Evolutionary conservation across 2,888 invertebrate genomes (phyloP), one percentile per base, ranked within the genome.

Genomic region (Apotomis turbidana): DNA sequence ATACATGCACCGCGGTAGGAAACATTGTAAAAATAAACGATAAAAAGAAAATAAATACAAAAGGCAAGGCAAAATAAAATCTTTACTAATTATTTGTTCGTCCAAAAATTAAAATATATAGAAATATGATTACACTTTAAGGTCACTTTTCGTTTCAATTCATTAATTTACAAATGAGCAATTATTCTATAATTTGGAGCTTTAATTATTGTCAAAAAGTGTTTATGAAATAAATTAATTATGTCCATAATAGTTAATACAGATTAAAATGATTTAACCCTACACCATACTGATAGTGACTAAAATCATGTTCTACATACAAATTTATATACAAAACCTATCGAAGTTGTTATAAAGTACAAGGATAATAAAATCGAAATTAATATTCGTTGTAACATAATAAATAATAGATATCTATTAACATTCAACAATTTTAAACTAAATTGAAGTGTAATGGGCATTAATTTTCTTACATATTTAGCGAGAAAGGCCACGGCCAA

Each of bases 391-490:
- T 91, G 91, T 87, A 86, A 84, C 87, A 83, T 85, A 91, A 90
- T 89, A 89, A 91, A 90, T 90, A 88, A 89, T 88, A 89, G 77
- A 80, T 87, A 85, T 88, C 89, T 90, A 90, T 87, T 82, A 91
- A 92, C 87, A 87, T 88, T 91, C 90, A 92, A 92, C 91, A 87
- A 89, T 85, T 90, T 68, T 61, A 90, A 78, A 74, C 80, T 85
- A 76, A 76, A 74, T 74, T 74, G 74, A 85, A 87, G 85, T 82
- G 81, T 79, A 74, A 75, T 73, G 77, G 60, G 78, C 78, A 78
- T 79, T 77, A 79, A 64, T 6, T 44, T 69, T 38, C 13, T n/a
- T 51, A 27, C n/a, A 3, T 38, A 49, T 8, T 5, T 10, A n/a
- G n/a, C n/a, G 3, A 51, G 4, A 46, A 9, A 27, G 27, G 27